A percentile compares a stretch with the other conserved stretches of the same genome.
These are phyloP conservation scores for Bubo bubo DNA, from an alignment of 2,113 vertebrate species.

Conservation along the genomic window DNA sequence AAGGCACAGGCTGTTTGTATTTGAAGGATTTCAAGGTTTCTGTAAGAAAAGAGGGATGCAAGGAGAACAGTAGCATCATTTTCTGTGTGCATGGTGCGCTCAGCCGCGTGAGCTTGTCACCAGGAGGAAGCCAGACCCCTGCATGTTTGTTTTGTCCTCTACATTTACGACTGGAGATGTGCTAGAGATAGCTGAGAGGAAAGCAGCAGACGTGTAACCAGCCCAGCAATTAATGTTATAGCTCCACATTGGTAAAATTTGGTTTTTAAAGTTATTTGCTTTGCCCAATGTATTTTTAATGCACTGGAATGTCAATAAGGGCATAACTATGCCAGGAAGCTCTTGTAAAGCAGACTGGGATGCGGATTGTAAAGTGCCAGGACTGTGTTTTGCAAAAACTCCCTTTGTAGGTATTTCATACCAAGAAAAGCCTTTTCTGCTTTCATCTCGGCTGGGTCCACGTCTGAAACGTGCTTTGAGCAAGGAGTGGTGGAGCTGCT, in stretches of 20 bases:
- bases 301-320: background rate
- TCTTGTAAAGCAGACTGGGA: background rate
- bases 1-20: background rate
- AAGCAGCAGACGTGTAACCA: background rate
- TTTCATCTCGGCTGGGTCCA: background rate
- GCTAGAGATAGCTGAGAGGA: background rate
- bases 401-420: background rate
- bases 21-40: background rate
- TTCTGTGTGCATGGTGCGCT: rapidly evolving
- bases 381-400: background rate
- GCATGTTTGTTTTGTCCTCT: background rate
- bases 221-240: background rate
- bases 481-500: background rate
- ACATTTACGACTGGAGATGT: background rate
- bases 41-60: background rate
- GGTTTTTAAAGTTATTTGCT: background rate
- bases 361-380: background rate
- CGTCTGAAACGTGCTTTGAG: background rate
- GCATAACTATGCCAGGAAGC: background rate
- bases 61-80: rapidly evolving
- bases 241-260: background rate
- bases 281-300: background rate
- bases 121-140: background rate
- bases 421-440: background rate
- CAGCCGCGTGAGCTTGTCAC: background rate